Evolutionary conservation across 2,888 invertebrate genomes (phyloP).

Genomic region (Nowickia ferox): DNA sequence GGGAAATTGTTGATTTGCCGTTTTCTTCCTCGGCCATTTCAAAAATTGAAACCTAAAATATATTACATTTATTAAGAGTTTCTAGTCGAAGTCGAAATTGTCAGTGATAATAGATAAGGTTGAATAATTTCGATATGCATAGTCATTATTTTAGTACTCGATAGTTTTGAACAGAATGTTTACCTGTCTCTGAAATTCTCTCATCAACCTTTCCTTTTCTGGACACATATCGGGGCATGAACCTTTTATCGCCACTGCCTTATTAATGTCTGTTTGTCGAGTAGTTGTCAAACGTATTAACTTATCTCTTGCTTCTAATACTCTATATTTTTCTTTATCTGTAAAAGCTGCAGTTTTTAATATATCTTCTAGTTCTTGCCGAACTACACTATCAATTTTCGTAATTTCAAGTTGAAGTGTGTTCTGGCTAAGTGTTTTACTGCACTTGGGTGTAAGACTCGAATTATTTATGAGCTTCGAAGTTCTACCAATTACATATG

Average conservation of each 20-base stretch:
- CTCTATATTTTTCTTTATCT: slow-evolving; percentile 89
- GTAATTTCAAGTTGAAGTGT: slow-evolving; percentile 33
- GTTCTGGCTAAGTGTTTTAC: slow-evolving; percentile 32
- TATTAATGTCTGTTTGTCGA: slow-evolving; percentile 85
- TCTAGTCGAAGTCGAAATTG: too few relatives aligned
- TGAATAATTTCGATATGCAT: too few relatives aligned
- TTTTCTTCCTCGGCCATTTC: slow-evolving; percentile 78
- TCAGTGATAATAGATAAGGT: too few relatives aligned
- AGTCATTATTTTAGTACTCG: too few relatives aligned
- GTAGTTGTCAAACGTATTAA: slow-evolving; percentile 88
- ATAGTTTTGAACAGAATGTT: neutral
- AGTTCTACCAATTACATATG: neutral
- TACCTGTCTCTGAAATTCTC: slow-evolving; percentile 90
- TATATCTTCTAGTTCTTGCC: slow-evolving; percentile 86
- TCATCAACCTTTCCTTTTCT: slow-evolving; percentile 94
- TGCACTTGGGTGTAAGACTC: neutral
- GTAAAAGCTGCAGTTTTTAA: slow-evolving; percentile 86
- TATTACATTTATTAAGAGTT: neutral
- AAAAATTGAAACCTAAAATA: slow-evolving; percentile 81
- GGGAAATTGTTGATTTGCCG: slow-evolving; percentile 85
- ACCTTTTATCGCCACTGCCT: slow-evolving; percentile 88
- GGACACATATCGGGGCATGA: slow-evolving; percentile 99
- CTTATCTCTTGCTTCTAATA: slow-evolving; percentile 93
- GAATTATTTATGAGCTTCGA: neutral
- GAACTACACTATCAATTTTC: slow-evolving; percentile 77